Conservation (phyloP, 2,113 vertebrate species). For the Cheirogaleus medius region DNA sequence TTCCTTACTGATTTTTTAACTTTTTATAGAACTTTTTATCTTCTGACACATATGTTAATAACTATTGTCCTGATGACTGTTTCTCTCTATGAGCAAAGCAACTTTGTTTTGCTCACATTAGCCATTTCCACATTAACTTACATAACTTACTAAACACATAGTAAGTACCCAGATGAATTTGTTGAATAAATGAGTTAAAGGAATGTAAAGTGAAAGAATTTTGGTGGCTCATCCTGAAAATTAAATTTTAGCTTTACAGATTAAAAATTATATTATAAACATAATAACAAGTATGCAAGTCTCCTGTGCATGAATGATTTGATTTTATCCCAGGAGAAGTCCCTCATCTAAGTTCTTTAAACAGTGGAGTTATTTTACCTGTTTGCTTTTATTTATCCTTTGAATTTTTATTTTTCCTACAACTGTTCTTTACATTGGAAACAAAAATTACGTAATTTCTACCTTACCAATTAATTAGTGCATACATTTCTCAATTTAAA, state of each 20-base stretch:
- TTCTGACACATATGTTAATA: background rate
- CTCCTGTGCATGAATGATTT: background rate
- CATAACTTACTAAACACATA: background rate
- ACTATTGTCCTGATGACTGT: background rate
- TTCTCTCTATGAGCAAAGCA: background rate
- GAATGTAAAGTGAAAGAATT: background rate
- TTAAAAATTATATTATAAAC: background rate
- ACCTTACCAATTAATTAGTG: background rate
- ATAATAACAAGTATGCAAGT: background rate
- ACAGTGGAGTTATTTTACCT: background rate
- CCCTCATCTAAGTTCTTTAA: background rate
- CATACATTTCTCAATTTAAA: background rate
- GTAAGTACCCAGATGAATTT: background rate
- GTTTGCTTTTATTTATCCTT: background rate
- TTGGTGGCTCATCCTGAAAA: background rate
- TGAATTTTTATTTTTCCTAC: background rate
- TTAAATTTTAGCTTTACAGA: background rate
- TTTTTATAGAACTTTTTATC: background rate
- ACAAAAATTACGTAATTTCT: background rate
- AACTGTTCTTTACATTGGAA: background rate
- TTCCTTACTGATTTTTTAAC: background rate
- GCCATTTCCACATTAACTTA: background rate
- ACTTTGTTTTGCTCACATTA: background rate
- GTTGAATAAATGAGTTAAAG: background rate
- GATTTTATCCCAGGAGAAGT: background rate